These are phyloP conservation scores for Acarapis woodi DNA, from an alignment of 1,140 invertebrate genomes.

Conservation along the genomic window DNA sequence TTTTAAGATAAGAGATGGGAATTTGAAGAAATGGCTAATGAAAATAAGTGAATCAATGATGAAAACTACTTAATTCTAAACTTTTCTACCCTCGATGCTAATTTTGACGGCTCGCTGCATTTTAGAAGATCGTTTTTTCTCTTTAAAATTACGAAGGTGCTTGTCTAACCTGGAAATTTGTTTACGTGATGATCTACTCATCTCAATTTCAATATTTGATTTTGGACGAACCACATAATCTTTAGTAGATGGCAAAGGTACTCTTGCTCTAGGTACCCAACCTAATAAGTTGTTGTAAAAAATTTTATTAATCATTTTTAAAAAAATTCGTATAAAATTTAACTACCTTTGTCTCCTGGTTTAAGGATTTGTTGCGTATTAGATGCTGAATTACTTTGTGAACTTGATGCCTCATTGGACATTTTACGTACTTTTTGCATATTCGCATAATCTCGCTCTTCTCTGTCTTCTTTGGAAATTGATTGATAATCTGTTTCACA, in stretches of 20 bases:
- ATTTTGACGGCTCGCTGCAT: constrained; percentile 55
- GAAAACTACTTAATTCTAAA: constrained; percentile 30
- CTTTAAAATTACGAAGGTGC: constrained; percentile 60
- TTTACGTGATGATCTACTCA: constrained; percentile 44
- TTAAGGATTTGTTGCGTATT: not conserved
- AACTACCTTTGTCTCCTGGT: not conserved
- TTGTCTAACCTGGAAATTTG: constrained; percentile 58
- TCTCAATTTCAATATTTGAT: constrained; percentile 56
- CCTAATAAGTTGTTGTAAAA: constrained; percentile 64
- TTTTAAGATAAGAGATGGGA: too few relatives aligned
- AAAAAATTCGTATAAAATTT: not conserved
- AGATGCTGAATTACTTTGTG: not conserved
- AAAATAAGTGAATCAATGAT: too few relatives aligned
- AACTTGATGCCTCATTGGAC: constrained; percentile 20
- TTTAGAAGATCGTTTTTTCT: constrained; percentile 46
- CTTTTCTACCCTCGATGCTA: constrained; percentile 80
- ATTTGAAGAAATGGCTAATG: too few relatives aligned
- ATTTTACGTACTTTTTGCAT: constrained; percentile 29
- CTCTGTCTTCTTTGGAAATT: constrained; percentile 28
- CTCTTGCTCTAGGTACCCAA: constrained; percentile 72
- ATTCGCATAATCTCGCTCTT: constrained; percentile 66
- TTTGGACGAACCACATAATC: constrained; percentile 85
- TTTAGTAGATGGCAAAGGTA: constrained; percentile 77
- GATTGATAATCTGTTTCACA: constrained; percentile 75
- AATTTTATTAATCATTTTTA: not conserved